A percentile compares a stretch with the other conserved stretches of the same genome.
phyloP scores from a whole-genome alignment of 1,140 invertebrate species.

The Euwallacea similis region DNA sequence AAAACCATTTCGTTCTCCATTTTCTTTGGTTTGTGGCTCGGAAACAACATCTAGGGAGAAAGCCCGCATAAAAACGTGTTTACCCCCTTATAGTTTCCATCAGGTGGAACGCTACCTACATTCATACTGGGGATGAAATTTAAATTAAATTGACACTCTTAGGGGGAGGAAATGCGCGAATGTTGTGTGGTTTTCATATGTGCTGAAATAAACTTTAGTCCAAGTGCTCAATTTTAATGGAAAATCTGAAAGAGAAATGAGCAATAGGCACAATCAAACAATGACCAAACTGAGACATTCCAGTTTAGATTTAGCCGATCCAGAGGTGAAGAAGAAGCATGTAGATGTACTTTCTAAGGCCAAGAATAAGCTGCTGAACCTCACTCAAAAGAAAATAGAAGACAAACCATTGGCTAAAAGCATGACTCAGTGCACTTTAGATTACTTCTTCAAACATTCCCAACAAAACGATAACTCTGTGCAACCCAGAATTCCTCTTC shows the following conservation, averaged over 20 bases:
- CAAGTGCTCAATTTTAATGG: no score
- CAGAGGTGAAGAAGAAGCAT: slow-evolving; percentile 45
- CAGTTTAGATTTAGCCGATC: slow-evolving; percentile 50
- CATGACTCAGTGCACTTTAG: slow-evolving; percentile 49
- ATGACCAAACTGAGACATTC: slow-evolving; percentile 47
- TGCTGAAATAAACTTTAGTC: no score
- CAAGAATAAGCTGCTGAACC: slow-evolving; percentile 48
- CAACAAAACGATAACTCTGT: slow-evolving; percentile 25
- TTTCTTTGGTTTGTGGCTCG: no score
- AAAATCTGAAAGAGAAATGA: slow-evolving; percentile 19
- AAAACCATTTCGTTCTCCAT: no score
- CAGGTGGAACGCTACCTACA: no score
- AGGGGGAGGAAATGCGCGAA: no score
- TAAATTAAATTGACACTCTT: no score
- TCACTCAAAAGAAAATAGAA: slow-evolving; percentile 41
- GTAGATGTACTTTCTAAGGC: slow-evolving; percentile 50
- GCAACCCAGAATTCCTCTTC: slow-evolving; percentile 25
- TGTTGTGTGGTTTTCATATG: no score
- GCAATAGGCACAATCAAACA: slow-evolving; percentile 23
- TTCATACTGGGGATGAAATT: no score
- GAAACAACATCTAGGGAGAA: no score
- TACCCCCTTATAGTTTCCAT: no score
- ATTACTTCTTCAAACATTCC: slow-evolving; percentile 49
- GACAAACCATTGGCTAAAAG: slow-evolving; percentile 40
- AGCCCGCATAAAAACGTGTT: no score